Percentiles rank a stretch among this genome's conserved stretches.
Conservation (phyloP, 2,797 vertebrate genomes). For the Pristis pectinata region DNA sequence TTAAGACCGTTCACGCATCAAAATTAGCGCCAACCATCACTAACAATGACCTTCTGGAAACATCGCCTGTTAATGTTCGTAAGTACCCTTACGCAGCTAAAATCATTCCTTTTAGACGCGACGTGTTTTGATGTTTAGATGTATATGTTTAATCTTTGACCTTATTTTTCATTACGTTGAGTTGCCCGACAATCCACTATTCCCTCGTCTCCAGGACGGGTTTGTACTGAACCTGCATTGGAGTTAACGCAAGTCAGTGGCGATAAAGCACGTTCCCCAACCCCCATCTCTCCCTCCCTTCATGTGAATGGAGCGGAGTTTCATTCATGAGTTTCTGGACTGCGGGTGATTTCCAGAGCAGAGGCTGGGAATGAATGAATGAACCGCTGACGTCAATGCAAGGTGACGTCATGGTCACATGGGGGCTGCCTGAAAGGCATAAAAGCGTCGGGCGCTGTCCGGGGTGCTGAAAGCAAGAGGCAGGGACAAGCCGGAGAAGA, state of each 20-base stretch:
- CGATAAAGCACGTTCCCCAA: not conserved
- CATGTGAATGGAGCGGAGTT: not conserved
- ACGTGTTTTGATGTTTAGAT: not conserved
- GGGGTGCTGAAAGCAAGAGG: not conserved
- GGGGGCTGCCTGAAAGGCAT: not conserved
- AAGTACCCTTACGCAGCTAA: not conserved
- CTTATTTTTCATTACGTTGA: not conserved
- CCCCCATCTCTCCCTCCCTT: not conserved
- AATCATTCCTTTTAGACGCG: not conserved
- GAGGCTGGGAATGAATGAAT: slow-evolving; percentile 49
- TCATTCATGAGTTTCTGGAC: slow-evolving; percentile 8
- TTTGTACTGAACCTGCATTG: not conserved
- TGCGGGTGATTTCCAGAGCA: slow-evolving; percentile 5
- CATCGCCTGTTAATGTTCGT: not conserved
- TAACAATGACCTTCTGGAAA: not conserved
- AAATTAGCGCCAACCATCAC: not conserved
- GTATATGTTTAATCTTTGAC: not conserved
- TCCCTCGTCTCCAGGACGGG: not conserved
- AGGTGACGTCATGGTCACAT: not conserved
- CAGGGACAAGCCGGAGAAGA: not conserved
- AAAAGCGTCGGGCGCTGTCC: not conserved
- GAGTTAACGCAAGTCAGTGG: not conserved
- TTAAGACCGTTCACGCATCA: not conserved
- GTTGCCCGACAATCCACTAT: not conserved
- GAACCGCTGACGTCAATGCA: slow-evolving; percentile 77